Evolutionary conservation across 2,888 invertebrate species (phyloP).

Genomic region (Acanthosepion pharaonis): DNA sequence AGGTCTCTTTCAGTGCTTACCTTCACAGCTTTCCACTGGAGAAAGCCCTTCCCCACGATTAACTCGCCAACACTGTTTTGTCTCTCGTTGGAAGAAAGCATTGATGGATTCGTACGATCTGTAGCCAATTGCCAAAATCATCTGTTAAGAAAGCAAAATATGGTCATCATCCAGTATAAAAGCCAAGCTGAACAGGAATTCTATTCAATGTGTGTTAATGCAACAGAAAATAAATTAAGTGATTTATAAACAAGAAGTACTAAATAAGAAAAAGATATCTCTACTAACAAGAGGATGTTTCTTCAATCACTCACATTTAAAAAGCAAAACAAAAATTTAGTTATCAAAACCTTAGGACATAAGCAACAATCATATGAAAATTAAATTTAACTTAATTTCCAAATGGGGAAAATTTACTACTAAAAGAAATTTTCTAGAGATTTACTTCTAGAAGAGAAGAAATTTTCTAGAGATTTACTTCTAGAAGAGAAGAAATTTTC

Average conservation of each 20-base stretch:
- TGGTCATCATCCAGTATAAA: not conserved
- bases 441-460: too few species aligned
- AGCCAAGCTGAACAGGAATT: not conserved
- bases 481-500: too few species aligned
- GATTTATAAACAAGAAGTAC: not conserved
- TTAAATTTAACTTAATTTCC: too few species aligned
- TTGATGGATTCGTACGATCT: slow-evolving; percentile 76
- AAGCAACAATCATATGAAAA: too few species aligned
- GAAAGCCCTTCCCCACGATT: slow-evolving; percentile 80
- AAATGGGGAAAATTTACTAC: too few species aligned
- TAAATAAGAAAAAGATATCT: too few species aligned
- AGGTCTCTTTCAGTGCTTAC: slow-evolving; percentile 70
- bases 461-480: too few species aligned
- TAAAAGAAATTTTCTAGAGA: too few species aligned
- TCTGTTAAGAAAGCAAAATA: slow-evolving; percentile 65
- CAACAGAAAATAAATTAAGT: not conserved
- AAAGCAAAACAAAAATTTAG: not conserved
- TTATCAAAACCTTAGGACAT: too few species aligned
- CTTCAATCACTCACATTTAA: not conserved
- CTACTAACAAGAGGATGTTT: too few species aligned
- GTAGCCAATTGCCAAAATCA: slow-evolving; percentile 77
- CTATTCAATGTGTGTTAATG: not conserved
- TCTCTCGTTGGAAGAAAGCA: slow-evolving; percentile 72
- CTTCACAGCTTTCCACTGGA: slow-evolving; percentile 84
- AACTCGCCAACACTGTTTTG: slow-evolving; percentile 78